Base-by-base conservation (phyloP, 30 jellyfish, hydroid and myxozoan genomes). In the Chrysaora quinquecirrha region DNA sequence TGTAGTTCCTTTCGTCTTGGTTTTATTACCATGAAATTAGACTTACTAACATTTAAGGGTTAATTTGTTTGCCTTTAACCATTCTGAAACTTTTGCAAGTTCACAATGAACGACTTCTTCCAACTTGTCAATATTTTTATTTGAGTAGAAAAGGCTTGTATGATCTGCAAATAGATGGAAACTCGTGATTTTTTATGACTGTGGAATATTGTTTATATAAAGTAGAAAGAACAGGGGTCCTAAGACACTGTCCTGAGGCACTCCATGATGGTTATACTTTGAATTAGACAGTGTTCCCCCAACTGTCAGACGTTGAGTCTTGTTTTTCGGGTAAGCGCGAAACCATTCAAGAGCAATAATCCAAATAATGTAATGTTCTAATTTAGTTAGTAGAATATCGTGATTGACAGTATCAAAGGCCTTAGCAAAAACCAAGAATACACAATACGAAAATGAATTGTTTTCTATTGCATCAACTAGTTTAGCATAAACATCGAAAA, bases 91-190 rank as follows among this genome's bases (percentile, higher is more conserved):
- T n/a, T n/a, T n/a, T n/a, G n/a, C n/a, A n/a, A n/a, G n/a, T n/a
- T n/a, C n/a, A n/a, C n/a, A n/a, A n/a, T n/a, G 56, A 14, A 76
- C 52, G 35, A 24, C 35, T 29, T 20, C 46, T 63, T 76, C 78
- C 38, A 63, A 24, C 3, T 31, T 20, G 24, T 56, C 68, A 18
- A 34, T 31, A 23, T 56, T 54, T 76, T 76, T 34, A 24, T 76
- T n/a, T 3, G 88, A 35, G 38, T 9, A 76, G 52, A 76, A 76
- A 3, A 63, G 33, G 25, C 88, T 76, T 3, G 88, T 76, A 62
- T 76, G 80, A 50, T 76, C 88, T 21, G 88, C 88, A 76, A 76
- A 76, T 1, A 54, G 88, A 34, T 76, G 78, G 18, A n/a, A n/a
- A n/a, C n/a, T n/a, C n/a, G n/a, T n/a, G n/a, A n/a, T n/a, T n/a